These are phyloP conservation scores for Drosophila neotestacea DNA, from an alignment of 2,888 invertebrate genomes.

Conservation along the genomic window DNA sequence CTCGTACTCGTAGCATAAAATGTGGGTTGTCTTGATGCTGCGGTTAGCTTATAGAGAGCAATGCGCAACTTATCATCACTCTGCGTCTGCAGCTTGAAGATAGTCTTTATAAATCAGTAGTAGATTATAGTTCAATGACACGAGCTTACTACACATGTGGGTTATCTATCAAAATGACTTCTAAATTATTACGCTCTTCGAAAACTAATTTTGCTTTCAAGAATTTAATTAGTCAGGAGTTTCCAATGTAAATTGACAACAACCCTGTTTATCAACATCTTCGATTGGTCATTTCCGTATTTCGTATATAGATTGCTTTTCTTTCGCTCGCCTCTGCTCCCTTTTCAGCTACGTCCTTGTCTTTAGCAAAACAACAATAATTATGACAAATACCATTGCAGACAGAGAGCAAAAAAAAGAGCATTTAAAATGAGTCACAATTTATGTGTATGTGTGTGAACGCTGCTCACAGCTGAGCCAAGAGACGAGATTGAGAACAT, in stretches of 20 bases:
- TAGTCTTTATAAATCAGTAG: background rate
- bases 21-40: constrained; percentile 20
- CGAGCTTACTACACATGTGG: background rate
- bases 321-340: background rate
- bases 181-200: background rate
- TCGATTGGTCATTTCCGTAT: constrained; percentile 10
- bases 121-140: constrained; percentile 29
- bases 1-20: constrained; percentile 33
- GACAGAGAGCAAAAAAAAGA: constrained; percentile 48
- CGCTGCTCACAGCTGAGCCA: constrained; percentile 54
- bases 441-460: constrained; percentile 22
- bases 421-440: constrained; percentile 66
- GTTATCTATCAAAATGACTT: background rate
- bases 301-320: background rate
- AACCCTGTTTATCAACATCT: constrained; percentile 21
- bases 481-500: constrained; percentile 49
- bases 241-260: constrained; percentile 2
- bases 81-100: background rate
- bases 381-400: constrained; percentile 56
- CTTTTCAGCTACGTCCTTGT: constrained; percentile 37
- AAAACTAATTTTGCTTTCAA: background rate
- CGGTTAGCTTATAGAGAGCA: constrained; percentile 18
- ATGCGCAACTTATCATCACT: constrained; percentile 9
- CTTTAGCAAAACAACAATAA: constrained; percentile 35
- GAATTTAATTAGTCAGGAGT: no score